These are phyloP conservation scores for Tachystola acroxantha DNA, from an alignment of 2,888 invertebrate genomes.

Conservation along the genomic window DNA sequence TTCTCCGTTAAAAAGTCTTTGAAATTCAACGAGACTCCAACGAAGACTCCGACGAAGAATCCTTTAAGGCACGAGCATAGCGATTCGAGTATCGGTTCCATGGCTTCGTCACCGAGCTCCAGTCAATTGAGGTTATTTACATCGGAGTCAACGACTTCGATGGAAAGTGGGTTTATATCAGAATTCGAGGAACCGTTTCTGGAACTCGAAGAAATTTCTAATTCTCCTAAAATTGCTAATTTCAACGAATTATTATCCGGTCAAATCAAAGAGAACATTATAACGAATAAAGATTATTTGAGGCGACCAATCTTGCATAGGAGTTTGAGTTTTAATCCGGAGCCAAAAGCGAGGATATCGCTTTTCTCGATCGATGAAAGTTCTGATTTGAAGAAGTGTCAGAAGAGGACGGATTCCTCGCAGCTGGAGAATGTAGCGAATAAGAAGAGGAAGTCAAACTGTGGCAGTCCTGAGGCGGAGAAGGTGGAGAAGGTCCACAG, in stretches of 20 bases:
- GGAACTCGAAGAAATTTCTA: constrained; percentile 55
- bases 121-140: constrained; percentile 42
- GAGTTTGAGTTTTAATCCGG: constrained; percentile 56
- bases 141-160: constrained; percentile 55
- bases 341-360: constrained; percentile 38
- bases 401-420: constrained; percentile 82
- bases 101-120: constrained; percentile 41
- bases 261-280: constrained; percentile 45
- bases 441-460: constrained; percentile 50
- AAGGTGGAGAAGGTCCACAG: constrained; percentile 24
- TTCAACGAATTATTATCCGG: constrained; percentile 57
- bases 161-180: constrained; percentile 69
- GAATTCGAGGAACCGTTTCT: constrained; percentile 64
- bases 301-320: constrained; percentile 38
- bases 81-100: constrained; percentile 54
- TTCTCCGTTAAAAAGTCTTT: constrained; percentile 58
- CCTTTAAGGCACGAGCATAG: constrained; percentile 43
- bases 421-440: constrained; percentile 42
- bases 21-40: constrained; percentile 48
- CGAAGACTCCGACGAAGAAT: constrained; percentile 42
- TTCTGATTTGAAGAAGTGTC: constrained; percentile 34
- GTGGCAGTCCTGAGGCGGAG: constrained; percentile 21
- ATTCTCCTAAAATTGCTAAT: constrained; percentile 59
- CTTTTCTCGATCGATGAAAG: constrained; percentile 50
- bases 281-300: constrained; percentile 31